A percentile compares a stretch with the other conserved stretches of the same genome.
Evolutionary conservation across 2,888 invertebrate species (phyloP).

Genomic region (Clanis bilineata): DNA sequence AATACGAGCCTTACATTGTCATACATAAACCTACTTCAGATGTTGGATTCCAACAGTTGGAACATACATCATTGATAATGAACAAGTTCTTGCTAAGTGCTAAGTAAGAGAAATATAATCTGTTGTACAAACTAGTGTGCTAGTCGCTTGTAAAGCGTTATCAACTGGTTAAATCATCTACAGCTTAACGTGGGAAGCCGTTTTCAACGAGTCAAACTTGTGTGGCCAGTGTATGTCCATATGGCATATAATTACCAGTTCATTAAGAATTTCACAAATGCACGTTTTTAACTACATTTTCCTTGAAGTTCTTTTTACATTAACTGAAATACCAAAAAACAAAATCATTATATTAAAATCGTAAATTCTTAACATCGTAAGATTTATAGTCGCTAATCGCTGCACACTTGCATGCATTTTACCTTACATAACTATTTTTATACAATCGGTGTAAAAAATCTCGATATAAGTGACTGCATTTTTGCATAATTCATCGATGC

Average conservation of each 20-base stretch:
- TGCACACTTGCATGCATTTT: background rate
- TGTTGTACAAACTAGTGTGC: background rate
- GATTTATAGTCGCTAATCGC: background rate
- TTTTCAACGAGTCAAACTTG: background rate
- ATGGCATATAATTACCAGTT: background rate
- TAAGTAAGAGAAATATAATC: background rate
- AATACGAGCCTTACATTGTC: too few species aligned
- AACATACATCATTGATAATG: too few species aligned
- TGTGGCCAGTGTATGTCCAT: background rate
- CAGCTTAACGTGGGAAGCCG: background rate
- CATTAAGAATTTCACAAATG: background rate
- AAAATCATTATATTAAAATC: too few species aligned
- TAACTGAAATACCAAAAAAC: too few species aligned
- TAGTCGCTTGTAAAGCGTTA: background rate
- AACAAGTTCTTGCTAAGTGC: background rate
- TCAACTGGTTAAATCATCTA: background rate
- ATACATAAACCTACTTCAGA: too few species aligned
- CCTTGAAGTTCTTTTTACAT: background rate
- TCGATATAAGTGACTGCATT: background rate
- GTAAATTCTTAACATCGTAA: background rate
- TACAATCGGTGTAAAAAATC: background rate
- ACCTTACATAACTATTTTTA: background rate
- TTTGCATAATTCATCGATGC: background rate
- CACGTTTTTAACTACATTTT: background rate
- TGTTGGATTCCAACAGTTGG: too few species aligned